Percentiles rank a stretch among this genome's conserved stretches.
Evolutionary conservation across 2,888 invertebrate species (phyloP).

Genomic region (Sabatieria punctata): DNA sequence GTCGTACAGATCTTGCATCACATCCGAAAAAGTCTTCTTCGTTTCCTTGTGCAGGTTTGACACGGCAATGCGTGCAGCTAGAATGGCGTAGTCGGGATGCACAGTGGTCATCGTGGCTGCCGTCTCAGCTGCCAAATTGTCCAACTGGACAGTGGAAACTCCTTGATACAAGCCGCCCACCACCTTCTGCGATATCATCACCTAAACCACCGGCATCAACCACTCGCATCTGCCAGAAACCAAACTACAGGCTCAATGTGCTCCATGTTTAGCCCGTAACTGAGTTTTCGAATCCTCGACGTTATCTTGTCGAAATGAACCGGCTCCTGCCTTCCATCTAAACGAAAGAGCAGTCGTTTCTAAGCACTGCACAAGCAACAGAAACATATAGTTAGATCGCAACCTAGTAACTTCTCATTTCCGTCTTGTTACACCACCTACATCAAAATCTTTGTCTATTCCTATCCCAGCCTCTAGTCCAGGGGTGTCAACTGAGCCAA

Average conservation of each 20-base stretch:
- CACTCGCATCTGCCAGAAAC: background rate
- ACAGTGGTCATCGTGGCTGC: conserved; percentile 94
- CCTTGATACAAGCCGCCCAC: conserved; percentile 86
- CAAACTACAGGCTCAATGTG: conserved; percentile 79
- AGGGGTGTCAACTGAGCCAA: too few species aligned
- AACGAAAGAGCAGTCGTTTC: too few species aligned
- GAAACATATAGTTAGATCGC: too few species aligned
- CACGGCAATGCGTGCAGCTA: conserved; percentile 63
- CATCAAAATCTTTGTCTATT: too few species aligned
- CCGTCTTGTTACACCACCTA: too few species aligned
- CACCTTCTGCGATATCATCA: conserved; percentile 49
- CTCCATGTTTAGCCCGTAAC: conserved; percentile 85
- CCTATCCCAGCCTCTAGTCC: too few species aligned
- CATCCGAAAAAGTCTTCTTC: conserved; percentile 70
- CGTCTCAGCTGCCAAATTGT: conserved; percentile 92
- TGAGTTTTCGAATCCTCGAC: conserved; percentile 77
- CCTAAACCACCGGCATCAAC: conserved; percentile 19
- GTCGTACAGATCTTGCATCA: conserved; percentile 65
- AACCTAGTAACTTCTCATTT: too few species aligned
- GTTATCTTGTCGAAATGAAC: conserved; percentile 97
- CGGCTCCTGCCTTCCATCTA: conserved; percentile 72
- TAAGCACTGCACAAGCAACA: too few species aligned
- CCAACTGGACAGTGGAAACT: conserved; percentile 87
- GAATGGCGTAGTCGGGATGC: conserved; percentile 77
- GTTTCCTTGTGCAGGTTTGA: conserved; percentile 97